Percentiles rank a stretch among this genome's conserved stretches.
Evolutionary conservation across 2,888 invertebrate genomes (phyloP).

Genomic region (Eristalinus aeneus): DNA sequence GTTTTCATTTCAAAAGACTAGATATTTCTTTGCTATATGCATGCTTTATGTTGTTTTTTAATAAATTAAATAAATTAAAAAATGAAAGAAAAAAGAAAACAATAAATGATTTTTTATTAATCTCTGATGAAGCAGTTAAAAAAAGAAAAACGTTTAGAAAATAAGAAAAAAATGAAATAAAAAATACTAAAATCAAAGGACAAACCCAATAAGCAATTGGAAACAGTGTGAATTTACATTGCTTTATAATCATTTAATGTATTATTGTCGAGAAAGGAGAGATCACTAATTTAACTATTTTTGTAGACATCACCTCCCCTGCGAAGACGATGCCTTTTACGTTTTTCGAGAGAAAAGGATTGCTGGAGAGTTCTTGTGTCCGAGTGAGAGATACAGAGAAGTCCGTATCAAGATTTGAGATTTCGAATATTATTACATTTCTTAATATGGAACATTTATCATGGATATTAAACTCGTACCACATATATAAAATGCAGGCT

Average conservation of each 20-base stretch:
- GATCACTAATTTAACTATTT: slow-evolving; percentile 42
- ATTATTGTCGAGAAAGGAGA: slow-evolving; percentile 46
- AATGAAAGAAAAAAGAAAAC: slow-evolving; percentile 18
- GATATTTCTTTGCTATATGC: slow-evolving; percentile 53
- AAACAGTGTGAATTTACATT: slow-evolving; percentile 1
- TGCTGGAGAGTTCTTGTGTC: no score
- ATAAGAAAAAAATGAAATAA: slow-evolving; percentile 5
- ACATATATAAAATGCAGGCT: no score
- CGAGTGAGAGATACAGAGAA: no score
- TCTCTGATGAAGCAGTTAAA: slow-evolving; percentile 30
- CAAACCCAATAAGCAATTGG: slow-evolving; percentile 36
- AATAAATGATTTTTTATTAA: slow-evolving; percentile 20
- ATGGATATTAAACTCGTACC: no score
- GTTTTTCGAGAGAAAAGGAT: no score
- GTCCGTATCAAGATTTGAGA: no score
- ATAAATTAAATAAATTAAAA: slow-evolving; percentile 64
- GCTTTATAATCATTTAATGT: not conserved
- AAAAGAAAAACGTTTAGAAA: not conserved
- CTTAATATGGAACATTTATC: no score
- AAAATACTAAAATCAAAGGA: slow-evolving; percentile 16
- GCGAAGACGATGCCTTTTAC: no score
- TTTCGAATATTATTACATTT: no score
- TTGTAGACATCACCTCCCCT: slow-evolving; percentile 1
- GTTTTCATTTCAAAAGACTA: slow-evolving; percentile 66
- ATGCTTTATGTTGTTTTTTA: slow-evolving; percentile 42